A percentile compares a stretch with the other conserved stretches of the same genome.
These are phyloP conservation scores for Magallana angulata DNA, from an alignment of 1,140 invertebrate genomes.

Conservation along the genomic window DNA sequence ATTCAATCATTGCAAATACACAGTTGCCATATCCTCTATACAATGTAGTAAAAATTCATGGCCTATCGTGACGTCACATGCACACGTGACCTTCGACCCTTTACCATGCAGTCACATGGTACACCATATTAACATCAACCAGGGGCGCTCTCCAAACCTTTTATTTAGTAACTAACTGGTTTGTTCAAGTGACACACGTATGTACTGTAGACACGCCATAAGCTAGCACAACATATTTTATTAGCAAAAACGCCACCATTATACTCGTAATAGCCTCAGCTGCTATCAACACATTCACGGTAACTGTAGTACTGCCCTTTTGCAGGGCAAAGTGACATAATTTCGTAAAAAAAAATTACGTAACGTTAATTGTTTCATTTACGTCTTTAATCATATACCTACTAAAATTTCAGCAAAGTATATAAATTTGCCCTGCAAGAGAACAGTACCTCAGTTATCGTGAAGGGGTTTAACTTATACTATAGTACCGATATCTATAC, in stretches of 20 bases:
- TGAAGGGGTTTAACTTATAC: no score
- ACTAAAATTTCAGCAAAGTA: no score
- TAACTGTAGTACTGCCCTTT: neutral
- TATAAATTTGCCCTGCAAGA: no score
- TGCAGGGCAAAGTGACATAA: neutral
- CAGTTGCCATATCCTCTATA: slow-evolving; percentile 43
- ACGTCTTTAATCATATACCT: no score
- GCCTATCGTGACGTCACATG: slow-evolving; percentile 58
- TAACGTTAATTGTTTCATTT: no score
- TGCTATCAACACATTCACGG: no score
- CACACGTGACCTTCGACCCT: slow-evolving; percentile 62
- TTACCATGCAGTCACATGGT: slow-evolving; percentile 52
- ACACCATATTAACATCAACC: slow-evolving; percentile 41
- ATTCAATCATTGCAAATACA: slow-evolving; percentile 41
- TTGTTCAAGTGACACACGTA: no score
- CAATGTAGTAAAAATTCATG: slow-evolving; percentile 60
- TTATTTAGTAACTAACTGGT: no score
- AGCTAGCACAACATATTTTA: neutral
- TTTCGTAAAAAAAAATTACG: no score
- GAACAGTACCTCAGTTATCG: no score
- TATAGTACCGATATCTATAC: neutral
- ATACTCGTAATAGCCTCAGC: neutral
- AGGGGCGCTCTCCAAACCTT: slow-evolving; percentile 49
- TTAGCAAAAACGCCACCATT: neutral
- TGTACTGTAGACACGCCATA: no score